Evolutionary conservation across 2,888 invertebrate species (phyloP), one percentile per base, ranked within the genome.

Genomic region (Trichopria drosophilae): DNA sequence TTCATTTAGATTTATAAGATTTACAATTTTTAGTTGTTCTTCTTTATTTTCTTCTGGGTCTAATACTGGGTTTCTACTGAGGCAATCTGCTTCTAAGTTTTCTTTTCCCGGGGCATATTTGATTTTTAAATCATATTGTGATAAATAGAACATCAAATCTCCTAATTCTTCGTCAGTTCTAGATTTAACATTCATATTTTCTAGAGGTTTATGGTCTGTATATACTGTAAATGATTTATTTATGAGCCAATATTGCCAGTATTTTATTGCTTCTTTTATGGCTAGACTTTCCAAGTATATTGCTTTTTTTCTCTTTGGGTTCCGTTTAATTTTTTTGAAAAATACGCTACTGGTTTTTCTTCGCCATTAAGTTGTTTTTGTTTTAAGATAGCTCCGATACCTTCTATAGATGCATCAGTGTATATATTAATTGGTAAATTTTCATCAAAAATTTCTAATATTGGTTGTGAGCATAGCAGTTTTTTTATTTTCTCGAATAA

Each of bases 361-460:
- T 52, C 35, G 3, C 47, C 51, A 29, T 59, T 51, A 29, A 37
- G 13, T 37, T 60, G 45, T 44, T 7, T 42, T 42, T 61, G 59
- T 49, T 59, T 59, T 40, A 59, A 29, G 19, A 53, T 51, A 9
- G 57, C 58, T 42, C 53, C 57, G 2, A 61, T 36, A 6, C 53
- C 60, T 4, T 61, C 37, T 4, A 52, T 35, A 19, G 47, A 48
- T 26, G 58, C 55, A 23, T 58, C 58, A 6, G 56, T 61, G 28
- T 59, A 59, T 37, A 13, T 37, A n/a, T 37, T 10, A 32, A 62
- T 64, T 36, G 59, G 58, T 16, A 51, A 13, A n/a, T 62, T 49
- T 41, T 51, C 53, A 32, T 65, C 63, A 45, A 56, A 67, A 35
- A 68, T 65, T 23, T 47, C 51, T 47, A 68, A 45, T 16, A 62